phyloP scores from a whole-genome alignment of 2,888 invertebrate genomes.

The Ypsolopha scabrella region DNA sequence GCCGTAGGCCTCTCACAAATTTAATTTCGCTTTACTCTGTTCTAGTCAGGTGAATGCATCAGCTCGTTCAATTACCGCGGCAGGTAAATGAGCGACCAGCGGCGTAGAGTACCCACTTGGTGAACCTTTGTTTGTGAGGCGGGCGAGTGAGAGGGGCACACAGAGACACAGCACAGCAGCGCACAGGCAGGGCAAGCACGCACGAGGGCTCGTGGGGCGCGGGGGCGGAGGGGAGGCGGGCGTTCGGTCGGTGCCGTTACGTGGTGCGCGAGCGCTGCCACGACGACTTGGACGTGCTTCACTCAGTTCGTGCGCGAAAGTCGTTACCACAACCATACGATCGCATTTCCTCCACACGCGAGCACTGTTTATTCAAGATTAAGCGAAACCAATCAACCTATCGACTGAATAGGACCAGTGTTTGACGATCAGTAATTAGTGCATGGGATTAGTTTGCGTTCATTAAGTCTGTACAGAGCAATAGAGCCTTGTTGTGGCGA shows the following conservation, averaged over 20 bases:
- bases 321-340: slow-evolving; percentile 62
- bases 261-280: slow-evolving; percentile 51
- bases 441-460: slow-evolving; percentile 17
- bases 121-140: too few species aligned
- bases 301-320: slow-evolving; percentile 70
- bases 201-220: slow-evolving; percentile 6
- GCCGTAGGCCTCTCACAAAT: too few species aligned
- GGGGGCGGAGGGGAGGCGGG: slow-evolving; percentile 29
- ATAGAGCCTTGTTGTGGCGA: slow-evolving; percentile 50
- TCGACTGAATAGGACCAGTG: slow-evolving; percentile 23
- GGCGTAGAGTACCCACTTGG: too few species aligned
- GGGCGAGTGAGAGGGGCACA: too few species aligned
- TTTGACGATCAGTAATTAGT: slow-evolving; percentile 24
- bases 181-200: too few species aligned
- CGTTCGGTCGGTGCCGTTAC: slow-evolving; percentile 47
- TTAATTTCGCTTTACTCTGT: too few species aligned
- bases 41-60: too few species aligned
- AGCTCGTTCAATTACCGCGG: too few species aligned
- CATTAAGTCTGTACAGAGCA: slow-evolving; percentile 10
- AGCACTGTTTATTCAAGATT: slow-evolving; percentile 30
- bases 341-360: slow-evolving; percentile 54
- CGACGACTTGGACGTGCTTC: slow-evolving; percentile 63
- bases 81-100: too few species aligned
- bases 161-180: too few species aligned
- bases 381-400: slow-evolving; percentile 38